Percentiles rank a stretch among this genome's conserved stretches.
Evolutionary conservation across 2,888 invertebrate species (phyloP).

Genomic region (Chelonus formosanus): DNA sequence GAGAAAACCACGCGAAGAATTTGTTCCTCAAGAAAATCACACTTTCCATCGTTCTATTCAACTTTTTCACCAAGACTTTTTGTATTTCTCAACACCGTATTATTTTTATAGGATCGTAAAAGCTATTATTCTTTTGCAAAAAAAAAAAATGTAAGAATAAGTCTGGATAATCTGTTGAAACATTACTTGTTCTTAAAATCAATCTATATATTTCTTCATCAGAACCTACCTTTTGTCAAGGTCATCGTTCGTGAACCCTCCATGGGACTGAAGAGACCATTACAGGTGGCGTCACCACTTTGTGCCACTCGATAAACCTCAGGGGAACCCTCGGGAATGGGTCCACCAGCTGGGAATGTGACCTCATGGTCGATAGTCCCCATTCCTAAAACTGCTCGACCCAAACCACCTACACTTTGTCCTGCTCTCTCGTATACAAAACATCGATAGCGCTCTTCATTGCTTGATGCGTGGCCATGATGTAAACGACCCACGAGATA

Average conservation of each 20-base stretch:
- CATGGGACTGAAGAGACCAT: slow-evolving; percentile 88
- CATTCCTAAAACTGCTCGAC: slow-evolving; percentile 53
- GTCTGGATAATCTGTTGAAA: too few relatives aligned
- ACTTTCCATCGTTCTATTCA: slow-evolving; percentile 4
- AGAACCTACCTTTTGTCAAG: slow-evolving; percentile 69
- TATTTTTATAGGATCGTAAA: slow-evolving; percentile 3
- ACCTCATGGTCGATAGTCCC: slow-evolving; percentile 59
- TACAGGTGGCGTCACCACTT: slow-evolving; percentile 93
- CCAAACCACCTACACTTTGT: slow-evolving; percentile 54
- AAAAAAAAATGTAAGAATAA: slow-evolving; percentile 1
- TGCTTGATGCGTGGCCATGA: slow-evolving; percentile 88
- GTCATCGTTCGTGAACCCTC: slow-evolving; percentile 88
- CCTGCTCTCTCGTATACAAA: slow-evolving; percentile 90
- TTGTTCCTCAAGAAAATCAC: slow-evolving; percentile 16
- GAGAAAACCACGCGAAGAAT: slow-evolving; percentile 25
- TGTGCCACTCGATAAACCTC: slow-evolving; percentile 81
- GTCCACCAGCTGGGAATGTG: slow-evolving; percentile 50
- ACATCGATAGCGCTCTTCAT: slow-evolving; percentile 93
- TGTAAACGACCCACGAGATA: slow-evolving; percentile 91
- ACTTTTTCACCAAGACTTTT: slow-evolving; percentile 3
- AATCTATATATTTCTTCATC: not conserved
- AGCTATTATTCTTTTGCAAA: not conserved
- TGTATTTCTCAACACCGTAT: not conserved
- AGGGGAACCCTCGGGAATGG: slow-evolving; percentile 56
- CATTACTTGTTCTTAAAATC: not conserved